Base-by-base conservation (phyloP, 2,797 vertebrate genomes). In the Melanotaenia maccullochi region DNA sequence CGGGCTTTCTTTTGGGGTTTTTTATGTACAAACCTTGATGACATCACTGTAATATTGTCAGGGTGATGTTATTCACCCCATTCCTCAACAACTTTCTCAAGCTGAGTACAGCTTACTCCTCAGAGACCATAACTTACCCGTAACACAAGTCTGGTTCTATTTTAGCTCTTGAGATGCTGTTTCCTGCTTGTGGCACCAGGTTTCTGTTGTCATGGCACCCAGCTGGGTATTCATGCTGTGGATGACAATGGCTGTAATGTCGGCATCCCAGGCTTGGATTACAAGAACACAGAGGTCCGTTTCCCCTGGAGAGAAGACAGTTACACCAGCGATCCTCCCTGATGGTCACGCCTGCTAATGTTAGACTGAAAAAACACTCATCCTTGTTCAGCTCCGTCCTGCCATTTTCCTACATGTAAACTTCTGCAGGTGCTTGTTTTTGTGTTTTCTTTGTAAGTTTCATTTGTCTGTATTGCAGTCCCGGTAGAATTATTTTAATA, bases 161-260 rank as follows among this genome's bases (percentile, higher is more conserved):
- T 69, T 65, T 77, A 69, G 71, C 57, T 82, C n/a, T 36, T 16
- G 0, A 73, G 57, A 73, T 25, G 56, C 67, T 61, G 30, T 65
- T 51, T 56, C 56, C 82, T 44, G 69, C 66, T 71, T 65, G 73
- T 84, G 78, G 83, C 68, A 55, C 68, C 44, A 81, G 68, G 76
- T 81, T 68, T 4, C 9, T n/a, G 93, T 94, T 92, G 81, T 92
- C 85, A 94, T 93, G 91, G 92, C 82, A 73, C 72, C 84, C 71
- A 71, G 76, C 60, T 49, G 83, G 83, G 88, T 87, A 93, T 94
- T 93, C 90, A 88, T 84, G 85, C 76, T 72, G 83, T 76, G 82
- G 86, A 79, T 90, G 86, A 95, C 94, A 95, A 95, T 93, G 90
- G 85, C 87, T 83, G 88, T 89, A 87, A 93, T 88, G 93, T 93